Conservation (phyloP, 2,888 invertebrate species). For the Dasypogon diadema region DNA sequence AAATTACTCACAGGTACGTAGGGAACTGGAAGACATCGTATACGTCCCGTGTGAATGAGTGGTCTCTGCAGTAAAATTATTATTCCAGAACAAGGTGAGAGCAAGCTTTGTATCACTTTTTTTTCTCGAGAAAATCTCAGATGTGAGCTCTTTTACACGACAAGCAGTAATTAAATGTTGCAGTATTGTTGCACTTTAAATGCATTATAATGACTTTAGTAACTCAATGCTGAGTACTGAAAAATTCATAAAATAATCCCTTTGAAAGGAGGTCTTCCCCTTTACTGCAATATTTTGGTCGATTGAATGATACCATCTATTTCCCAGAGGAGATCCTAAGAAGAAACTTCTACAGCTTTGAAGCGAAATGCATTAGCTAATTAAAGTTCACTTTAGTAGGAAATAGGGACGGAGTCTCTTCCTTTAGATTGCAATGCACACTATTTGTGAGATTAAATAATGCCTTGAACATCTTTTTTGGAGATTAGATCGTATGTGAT, state of each 20-base stretch:
- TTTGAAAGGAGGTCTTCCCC: neutral
- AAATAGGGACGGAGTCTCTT: neutral
- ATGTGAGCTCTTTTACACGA: neutral
- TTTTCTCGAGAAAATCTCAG: neutral
- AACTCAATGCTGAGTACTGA: neutral
- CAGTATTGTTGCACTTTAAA: neutral
- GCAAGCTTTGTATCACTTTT: neutral
- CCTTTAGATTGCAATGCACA: neutral
- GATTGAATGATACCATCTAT: slow-evolving; percentile 4
- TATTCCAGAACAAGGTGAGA: neutral
- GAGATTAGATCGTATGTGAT: too few relatives aligned
- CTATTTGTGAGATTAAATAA: neutral
- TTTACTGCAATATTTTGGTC: neutral
- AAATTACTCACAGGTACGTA: slow-evolving; percentile 14
- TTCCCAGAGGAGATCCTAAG: slow-evolving; percentile 8
- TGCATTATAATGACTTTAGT: neutral
- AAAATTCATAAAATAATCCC: slow-evolving; percentile 32
- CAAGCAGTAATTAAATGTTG: neutral
- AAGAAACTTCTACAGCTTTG: slow-evolving; percentile 6
- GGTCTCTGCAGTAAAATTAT: slow-evolving; percentile 23
- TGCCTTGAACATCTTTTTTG: neutral
- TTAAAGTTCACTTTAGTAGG: slow-evolving; percentile 19
- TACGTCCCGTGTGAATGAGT: neutral
- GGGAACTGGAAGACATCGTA: neutral
- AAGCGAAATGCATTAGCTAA: slow-evolving; percentile 28